Conservation (phyloP, 2,888 invertebrate genomes). For the Hirudinaria manillensis region DNA sequence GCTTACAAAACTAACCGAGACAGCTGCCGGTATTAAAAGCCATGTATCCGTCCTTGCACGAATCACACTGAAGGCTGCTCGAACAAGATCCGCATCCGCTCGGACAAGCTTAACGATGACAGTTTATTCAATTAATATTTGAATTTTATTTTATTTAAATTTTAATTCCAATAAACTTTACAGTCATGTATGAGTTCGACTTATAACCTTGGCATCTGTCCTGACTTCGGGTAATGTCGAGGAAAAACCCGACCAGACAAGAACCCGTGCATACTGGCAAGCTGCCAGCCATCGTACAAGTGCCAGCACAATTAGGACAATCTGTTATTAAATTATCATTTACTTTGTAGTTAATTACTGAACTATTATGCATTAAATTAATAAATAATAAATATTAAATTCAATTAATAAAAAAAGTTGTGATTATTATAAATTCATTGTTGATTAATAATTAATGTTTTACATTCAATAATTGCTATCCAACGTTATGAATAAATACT, state of each 20-base stretch:
- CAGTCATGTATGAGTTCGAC: too few species aligned
- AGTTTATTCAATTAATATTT: background rate
- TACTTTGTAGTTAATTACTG: too few species aligned
- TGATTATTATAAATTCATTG: background rate
- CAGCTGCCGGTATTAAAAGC: constrained; percentile 30
- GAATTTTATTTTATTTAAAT: too few species aligned
- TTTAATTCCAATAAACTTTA: too few species aligned
- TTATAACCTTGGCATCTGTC: constrained; percentile 3
- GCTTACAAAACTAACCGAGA: constrained; percentile 26
- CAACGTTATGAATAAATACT: background rate
- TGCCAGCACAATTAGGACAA: constrained; percentile 27
- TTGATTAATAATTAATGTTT: background rate
- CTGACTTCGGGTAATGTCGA: background rate
- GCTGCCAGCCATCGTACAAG: background rate
- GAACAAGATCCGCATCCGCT: constrained; percentile 33
- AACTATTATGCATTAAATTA: background rate
- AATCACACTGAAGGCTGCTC: constrained; percentile 19
- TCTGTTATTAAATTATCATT: background rate
- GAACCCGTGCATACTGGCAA: constrained; percentile 22
- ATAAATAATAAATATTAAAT: background rate
- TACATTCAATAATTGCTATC: background rate
- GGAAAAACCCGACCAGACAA: constrained; percentile 9
- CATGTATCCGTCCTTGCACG: constrained; percentile 26
- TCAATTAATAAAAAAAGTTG: background rate
- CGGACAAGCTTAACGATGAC: constrained; percentile 31